Conservation (phyloP, 2,113 vertebrate genomes). For the Lamprologus callipterus region DNA sequence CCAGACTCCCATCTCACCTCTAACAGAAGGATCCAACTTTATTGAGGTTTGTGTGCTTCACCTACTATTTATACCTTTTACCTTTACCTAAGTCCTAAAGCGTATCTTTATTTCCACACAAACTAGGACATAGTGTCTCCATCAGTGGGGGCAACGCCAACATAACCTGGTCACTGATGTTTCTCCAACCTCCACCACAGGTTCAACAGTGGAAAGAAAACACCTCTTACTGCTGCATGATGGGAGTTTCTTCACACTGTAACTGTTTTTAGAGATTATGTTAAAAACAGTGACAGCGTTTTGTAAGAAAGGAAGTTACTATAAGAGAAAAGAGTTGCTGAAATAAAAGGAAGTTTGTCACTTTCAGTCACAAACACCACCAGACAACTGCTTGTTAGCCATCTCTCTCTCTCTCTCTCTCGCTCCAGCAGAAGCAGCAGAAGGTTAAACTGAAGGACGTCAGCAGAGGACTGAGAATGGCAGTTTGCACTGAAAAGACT, state of each 20-base stretch:
- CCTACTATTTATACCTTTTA: not conserved
- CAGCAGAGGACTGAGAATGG: not conserved
- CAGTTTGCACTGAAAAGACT: not conserved
- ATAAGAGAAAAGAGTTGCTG: not conserved
- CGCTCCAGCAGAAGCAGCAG: not conserved
- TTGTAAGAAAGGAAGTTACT: not conserved
- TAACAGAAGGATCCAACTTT: rapidly evolving
- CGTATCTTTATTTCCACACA: not conserved
- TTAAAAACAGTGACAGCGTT: not conserved
- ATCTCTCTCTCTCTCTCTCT: not conserved
- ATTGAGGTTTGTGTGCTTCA: not conserved
- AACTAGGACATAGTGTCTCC: not conserved
- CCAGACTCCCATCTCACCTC: not conserved
- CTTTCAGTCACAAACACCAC: not conserved
- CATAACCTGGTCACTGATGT: not conserved
- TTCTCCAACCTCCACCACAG: not conserved
- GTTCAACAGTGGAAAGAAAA: not conserved
- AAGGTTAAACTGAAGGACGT: not conserved
- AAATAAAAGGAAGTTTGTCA: not conserved
- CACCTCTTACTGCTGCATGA: not conserved
- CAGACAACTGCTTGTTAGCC: not conserved
- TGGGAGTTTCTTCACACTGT: not conserved
- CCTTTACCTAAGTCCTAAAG: not conserved
- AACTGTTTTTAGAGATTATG: not conserved
- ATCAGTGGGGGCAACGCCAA: not conserved